A percentile compares a stretch with the other conserved stretches of the same genome.
Evolutionary conservation across 1,140 invertebrate genomes (phyloP).

Genomic region (Cotesia chilonis): DNA sequence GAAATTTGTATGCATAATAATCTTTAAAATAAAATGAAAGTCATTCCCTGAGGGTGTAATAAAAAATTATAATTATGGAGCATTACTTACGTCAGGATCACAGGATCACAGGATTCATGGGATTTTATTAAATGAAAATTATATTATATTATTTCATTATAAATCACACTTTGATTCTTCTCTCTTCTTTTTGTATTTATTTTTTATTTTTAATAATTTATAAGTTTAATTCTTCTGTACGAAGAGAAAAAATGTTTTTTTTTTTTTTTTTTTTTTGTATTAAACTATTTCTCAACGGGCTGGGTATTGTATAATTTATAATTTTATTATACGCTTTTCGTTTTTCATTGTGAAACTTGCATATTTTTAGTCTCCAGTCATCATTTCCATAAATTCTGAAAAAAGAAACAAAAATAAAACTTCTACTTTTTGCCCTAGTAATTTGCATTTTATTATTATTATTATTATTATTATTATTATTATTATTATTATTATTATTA

Average conservation of each 20-base stretch:
- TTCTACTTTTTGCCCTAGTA: conserved; percentile 20
- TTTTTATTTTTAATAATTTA: background rate
- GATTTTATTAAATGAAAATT: conserved; percentile 3
- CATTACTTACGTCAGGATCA: background rate
- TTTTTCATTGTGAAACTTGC: background rate
- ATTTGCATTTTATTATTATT: conserved; percentile 8
- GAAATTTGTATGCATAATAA: too few species aligned
- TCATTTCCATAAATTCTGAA: conserved; percentile 80
- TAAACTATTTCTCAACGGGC: too few species aligned
- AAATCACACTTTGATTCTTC: background rate
- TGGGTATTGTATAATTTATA: conserved; percentile 11
- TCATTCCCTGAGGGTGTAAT: too few species aligned
- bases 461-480: too few species aligned
- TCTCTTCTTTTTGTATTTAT: background rate
- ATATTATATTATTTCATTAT: background rate
- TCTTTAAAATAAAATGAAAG: too few species aligned
- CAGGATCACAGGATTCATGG: background rate
- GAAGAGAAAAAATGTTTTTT: background rate
- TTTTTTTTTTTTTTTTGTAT: conserved; percentile 2
- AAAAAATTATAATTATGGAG: too few species aligned
- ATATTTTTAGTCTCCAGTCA: conserved; percentile 72
- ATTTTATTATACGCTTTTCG: background rate
- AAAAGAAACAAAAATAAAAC: conserved; percentile 46
- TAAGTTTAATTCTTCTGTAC: too few species aligned
- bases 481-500: too few species aligned